Percentiles rank a stretch among this genome's conserved stretches.
These are phyloP conservation scores for Tenthredo scrophulariae DNA, from an alignment of 2,888 invertebrate species.

Conservation along the genomic window DNA sequence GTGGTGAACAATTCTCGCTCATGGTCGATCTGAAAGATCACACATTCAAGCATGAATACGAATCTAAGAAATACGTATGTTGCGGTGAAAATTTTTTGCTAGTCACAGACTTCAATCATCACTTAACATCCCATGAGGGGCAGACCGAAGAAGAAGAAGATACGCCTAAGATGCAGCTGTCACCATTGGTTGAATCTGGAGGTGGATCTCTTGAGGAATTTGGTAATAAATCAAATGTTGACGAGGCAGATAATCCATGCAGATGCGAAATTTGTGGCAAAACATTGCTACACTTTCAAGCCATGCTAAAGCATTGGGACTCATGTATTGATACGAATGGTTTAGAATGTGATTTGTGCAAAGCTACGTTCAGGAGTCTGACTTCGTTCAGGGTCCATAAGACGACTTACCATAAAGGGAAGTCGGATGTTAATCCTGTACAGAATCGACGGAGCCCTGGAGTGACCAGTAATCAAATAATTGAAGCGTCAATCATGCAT, in stretches of 20 bases:
- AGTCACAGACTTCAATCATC: background rate
- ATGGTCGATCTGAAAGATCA: background rate
- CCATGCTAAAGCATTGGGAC: slow-evolving; percentile 29
- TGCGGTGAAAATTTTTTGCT: background rate
- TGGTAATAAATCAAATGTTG: background rate
- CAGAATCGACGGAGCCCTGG: background rate
- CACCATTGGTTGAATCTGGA: background rate
- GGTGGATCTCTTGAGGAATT: background rate
- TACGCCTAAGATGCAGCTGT: background rate
- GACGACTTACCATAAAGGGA: background rate
- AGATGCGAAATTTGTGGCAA: slow-evolving; percentile 8
- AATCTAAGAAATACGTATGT: background rate
- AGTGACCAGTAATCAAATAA: background rate
- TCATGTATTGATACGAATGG: slow-evolving; percentile 9
- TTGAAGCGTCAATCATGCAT: background rate
- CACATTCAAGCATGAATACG: background rate
- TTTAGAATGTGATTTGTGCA: slow-evolving; percentile 24
- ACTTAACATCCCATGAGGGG: background rate
- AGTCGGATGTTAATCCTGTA: background rate
- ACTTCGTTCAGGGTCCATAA: background rate
- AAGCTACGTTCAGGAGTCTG: background rate
- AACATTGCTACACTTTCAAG: background rate
- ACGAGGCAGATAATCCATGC: background rate
- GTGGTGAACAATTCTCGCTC: background rate
- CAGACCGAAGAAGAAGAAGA: background rate